phyloP scores from a whole-genome alignment of 2,888 invertebrate species.

The Eucriotettix oculatus region DNA sequence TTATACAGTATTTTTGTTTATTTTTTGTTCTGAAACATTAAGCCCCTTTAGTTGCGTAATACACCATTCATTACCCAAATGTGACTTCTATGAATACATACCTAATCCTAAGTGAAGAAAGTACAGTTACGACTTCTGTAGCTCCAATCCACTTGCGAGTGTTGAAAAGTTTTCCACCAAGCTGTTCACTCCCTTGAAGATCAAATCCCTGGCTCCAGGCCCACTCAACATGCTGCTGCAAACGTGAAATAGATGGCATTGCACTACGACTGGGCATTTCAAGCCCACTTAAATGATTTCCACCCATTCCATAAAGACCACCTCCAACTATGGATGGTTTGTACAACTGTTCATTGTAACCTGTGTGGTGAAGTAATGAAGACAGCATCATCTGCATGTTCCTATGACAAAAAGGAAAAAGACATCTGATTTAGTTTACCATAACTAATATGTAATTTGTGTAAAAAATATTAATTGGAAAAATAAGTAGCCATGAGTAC shows the following conservation, averaged over 20 bases:
- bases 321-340: constrained; percentile 25
- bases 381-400: constrained; percentile 88
- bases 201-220: constrained; percentile 73
- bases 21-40: too few relatives aligned
- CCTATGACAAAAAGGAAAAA: constrained; percentile 21
- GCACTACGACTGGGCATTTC: constrained; percentile 38
- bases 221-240: constrained; percentile 69
- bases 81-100: constrained; percentile 18
- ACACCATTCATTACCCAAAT: too few relatives aligned
- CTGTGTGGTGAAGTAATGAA: constrained; percentile 51
- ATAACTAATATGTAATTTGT: not conserved
- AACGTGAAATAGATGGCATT: constrained; percentile 70
- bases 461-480: not conserved
- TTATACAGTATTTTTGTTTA: too few relatives aligned
- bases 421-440: not conserved
- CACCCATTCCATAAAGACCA: constrained; percentile 12
- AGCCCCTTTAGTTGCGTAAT: too few relatives aligned
- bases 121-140: constrained; percentile 72
- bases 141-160: constrained; percentile 89
- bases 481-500: not conserved
- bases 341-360: constrained; percentile 41
- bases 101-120: constrained; percentile 68
- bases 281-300: constrained; percentile 4
- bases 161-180: constrained; percentile 64
- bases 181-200: constrained; percentile 66